phyloP scores from a whole-genome alignment of 1,140 invertebrate species.

The Leptinotarsa texana region DNA sequence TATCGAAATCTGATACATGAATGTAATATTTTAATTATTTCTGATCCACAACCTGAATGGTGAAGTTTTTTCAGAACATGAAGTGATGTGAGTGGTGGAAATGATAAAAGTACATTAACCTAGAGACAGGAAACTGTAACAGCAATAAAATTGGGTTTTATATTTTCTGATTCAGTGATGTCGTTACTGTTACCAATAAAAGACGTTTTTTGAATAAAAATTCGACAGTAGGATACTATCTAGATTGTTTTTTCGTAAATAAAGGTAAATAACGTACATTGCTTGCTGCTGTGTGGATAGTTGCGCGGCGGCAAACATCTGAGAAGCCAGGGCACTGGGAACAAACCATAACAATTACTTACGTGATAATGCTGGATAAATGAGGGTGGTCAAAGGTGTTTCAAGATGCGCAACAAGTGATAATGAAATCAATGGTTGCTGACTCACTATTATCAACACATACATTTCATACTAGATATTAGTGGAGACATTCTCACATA shows the following conservation, averaged over 20 bases:
- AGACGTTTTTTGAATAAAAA: neutral
- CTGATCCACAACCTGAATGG: no score
- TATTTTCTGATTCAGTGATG: neutral
- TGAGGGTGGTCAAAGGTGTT: neutral
- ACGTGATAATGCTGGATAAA: conserved; percentile 19
- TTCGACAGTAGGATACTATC: conserved; percentile 12
- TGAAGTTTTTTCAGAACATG: no score
- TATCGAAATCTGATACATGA: no score
- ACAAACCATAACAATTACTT: conserved; percentile 54
- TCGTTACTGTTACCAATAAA: neutral
- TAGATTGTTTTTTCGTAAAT: conserved; percentile 23
- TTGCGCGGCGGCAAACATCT: conserved; percentile 90
- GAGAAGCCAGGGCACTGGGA: conserved; percentile 92
- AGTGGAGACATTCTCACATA: no score
- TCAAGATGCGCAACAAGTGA: neutral
- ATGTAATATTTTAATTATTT: no score
- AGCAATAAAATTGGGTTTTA: no score
- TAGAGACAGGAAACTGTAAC: no score
- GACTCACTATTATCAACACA: no score
- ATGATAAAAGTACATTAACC: no score
- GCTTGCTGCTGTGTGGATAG: conserved; percentile 85
- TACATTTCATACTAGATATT: no score
- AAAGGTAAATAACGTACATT: conserved; percentile 72
- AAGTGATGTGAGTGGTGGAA: no score
- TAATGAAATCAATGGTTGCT: no score